phyloP scores from a whole-genome alignment of 1,140 invertebrate genomes.

The Diorhabda carinulata region DNA sequence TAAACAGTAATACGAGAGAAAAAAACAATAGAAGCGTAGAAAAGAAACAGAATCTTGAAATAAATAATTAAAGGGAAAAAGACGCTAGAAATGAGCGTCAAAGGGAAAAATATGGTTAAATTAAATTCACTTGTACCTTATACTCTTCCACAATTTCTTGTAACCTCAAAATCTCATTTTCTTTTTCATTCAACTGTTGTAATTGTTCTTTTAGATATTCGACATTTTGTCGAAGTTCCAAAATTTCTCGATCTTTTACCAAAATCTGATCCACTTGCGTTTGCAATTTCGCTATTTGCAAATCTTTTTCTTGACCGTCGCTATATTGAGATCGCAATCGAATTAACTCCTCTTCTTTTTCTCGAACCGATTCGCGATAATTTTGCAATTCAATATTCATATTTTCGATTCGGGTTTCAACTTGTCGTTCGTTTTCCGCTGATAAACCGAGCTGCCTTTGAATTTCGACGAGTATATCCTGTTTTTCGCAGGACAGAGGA shows the following conservation, averaged over 20 bases:
- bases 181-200: constrained; percentile 49
- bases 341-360: constrained; percentile 53
- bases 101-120: too few species aligned
- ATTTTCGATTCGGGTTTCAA: constrained; percentile 8
- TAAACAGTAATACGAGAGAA: too few species aligned
- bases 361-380: constrained; percentile 38
- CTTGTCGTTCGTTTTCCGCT: constrained; percentile 18
- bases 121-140: constrained; percentile 5
- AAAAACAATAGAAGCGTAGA: too few species aligned
- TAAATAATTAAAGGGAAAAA: too few species aligned
- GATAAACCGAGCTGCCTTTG: constrained; percentile 23
- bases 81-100: too few species aligned
- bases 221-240: constrained; percentile 13
- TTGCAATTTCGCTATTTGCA: constrained; percentile 41
- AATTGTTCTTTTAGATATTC: constrained; percentile 23
- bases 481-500: constrained; percentile 30
- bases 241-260: constrained; percentile 24
- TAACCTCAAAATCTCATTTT: constrained; percentile 45
- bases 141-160: constrained; percentile 8
- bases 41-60: too few species aligned
- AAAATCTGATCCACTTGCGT: constrained; percentile 16
- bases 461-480: constrained; percentile 29
- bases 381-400: constrained; percentile 30
- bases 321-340: constrained; percentile 20
- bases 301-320: constrained; percentile 51